phyloP scores from a whole-genome alignment of 2,113 vertebrate species.

The Gavialis gangeticus region DNA sequence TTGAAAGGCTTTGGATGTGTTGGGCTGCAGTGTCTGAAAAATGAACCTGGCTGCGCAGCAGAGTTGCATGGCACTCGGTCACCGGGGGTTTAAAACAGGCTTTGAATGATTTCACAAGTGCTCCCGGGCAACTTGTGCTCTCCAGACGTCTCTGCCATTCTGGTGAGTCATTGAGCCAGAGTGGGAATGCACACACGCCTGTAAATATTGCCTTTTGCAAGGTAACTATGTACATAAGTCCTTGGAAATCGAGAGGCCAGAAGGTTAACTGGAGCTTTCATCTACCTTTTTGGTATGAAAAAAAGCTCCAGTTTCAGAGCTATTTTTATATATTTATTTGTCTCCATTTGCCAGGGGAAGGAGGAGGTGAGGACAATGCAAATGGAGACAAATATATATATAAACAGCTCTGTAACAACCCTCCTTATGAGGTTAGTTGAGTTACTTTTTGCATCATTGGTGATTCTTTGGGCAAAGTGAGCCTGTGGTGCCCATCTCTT shows the following conservation, averaged over 20 bases:
- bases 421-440: too few relatives aligned
- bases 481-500: too few relatives aligned
- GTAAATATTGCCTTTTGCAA: neutral
- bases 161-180: neutral
- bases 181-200: neutral
- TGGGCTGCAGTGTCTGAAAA: neutral
- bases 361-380: too few relatives aligned
- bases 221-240: neutral
- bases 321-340: neutral
- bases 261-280: neutral
- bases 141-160: neutral
- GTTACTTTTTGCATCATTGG: too few relatives aligned
- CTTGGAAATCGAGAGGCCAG: neutral
- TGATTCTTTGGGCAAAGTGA: too few relatives aligned
- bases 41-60: neutral
- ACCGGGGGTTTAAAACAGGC: neutral
- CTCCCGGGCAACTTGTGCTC: neutral
- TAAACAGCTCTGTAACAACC: accelerated
- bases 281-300: neutral
- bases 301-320: conserved; percentile 38
- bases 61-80: neutral
- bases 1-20: accelerated
- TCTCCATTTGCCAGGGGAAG: neutral
- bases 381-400: too few relatives aligned
- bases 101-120: neutral